These are phyloP conservation scores for Pseudoatta argentina DNA, from an alignment of 1,140 invertebrate species.

Conservation along the genomic window DNA sequence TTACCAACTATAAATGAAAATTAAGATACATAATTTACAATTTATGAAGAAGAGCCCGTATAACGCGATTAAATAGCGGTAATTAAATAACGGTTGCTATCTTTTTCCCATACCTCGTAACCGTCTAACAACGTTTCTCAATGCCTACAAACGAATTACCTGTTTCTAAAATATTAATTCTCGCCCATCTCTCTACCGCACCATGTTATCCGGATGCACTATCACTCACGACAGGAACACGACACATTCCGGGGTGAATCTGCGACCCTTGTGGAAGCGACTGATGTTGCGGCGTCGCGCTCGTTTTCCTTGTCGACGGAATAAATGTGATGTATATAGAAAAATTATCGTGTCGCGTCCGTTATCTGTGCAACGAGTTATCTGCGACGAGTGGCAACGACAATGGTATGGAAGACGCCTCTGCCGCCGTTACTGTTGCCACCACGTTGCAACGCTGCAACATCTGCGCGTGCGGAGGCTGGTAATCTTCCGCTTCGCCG, in stretches of 20 bases:
- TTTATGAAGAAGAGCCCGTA: neutral
- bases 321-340: neutral
- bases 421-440: neutral
- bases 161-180: slow-evolving; percentile 1
- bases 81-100: neutral
- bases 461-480: slow-evolving; percentile 31
- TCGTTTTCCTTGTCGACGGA: slow-evolving; percentile 14
- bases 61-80: no score
- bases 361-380: slow-evolving; percentile 41
- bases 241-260: neutral
- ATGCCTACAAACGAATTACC: slow-evolving; percentile 6
- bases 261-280: neutral
- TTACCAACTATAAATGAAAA: neutral
- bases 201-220: neutral
- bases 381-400: slow-evolving; percentile 30
- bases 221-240: neutral
- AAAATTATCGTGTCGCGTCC: slow-evolving; percentile 4
- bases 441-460: slow-evolving; percentile 12
- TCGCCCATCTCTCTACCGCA: neutral
- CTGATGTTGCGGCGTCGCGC: neutral
- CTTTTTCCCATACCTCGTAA: neutral
- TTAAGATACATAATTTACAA: slow-evolving; percentile 8
- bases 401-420: neutral
- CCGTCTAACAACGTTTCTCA: neutral
- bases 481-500: slow-evolving; percentile 50